phyloP scores from a whole-genome alignment of 2,888 invertebrate species.

The Sphaerophoria taeniata region DNA sequence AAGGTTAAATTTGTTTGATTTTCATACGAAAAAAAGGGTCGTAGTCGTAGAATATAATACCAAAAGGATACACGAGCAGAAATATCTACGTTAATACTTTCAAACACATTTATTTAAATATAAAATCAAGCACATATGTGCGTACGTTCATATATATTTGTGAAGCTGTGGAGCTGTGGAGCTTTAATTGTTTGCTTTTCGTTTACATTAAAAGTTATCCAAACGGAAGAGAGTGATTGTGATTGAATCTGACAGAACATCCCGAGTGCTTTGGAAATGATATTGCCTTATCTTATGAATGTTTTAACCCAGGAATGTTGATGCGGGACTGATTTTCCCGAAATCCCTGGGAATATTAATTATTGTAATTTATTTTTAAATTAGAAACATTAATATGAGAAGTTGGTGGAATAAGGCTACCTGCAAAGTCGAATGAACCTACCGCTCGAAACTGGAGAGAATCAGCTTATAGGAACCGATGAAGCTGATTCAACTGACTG shows the following conservation, averaged over 20 bases:
- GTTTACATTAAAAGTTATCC: slow-evolving; percentile 63
- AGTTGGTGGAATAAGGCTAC: background rate
- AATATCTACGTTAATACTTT: background rate
- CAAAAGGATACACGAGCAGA: slow-evolving; percentile 4
- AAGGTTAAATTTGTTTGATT: slow-evolving; percentile 55
- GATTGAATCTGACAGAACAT: slow-evolving; percentile 69
- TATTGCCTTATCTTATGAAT: slow-evolving; percentile 49
- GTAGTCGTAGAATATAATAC: slow-evolving; percentile 15
- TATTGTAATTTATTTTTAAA: slow-evolving; percentile 70
- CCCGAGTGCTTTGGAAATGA: slow-evolving; percentile 55
- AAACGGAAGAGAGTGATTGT: slow-evolving; percentile 71
- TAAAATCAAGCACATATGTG: slow-evolving; percentile 49
- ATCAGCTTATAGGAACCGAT: too few relatives aligned
- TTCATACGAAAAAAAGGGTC: slow-evolving; percentile 58
- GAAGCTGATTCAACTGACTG: too few relatives aligned
- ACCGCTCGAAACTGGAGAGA: too few relatives aligned
- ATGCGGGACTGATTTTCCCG: slow-evolving; percentile 44
- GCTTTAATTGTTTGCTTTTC: slow-evolving; percentile 66
- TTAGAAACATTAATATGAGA: slow-evolving; percentile 38
- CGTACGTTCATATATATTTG: background rate
- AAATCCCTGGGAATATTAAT: slow-evolving; percentile 55
- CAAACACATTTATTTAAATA: slow-evolving; percentile 17
- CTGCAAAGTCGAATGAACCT: too few relatives aligned
- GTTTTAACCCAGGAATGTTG: background rate
- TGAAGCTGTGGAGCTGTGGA: slow-evolving; percentile 31